A percentile compares a stretch with the other conserved stretches of the same genome.
phyloP scores from a whole-genome alignment of 2,888 invertebrate species.

The Drosophila stalkeri region DNA sequence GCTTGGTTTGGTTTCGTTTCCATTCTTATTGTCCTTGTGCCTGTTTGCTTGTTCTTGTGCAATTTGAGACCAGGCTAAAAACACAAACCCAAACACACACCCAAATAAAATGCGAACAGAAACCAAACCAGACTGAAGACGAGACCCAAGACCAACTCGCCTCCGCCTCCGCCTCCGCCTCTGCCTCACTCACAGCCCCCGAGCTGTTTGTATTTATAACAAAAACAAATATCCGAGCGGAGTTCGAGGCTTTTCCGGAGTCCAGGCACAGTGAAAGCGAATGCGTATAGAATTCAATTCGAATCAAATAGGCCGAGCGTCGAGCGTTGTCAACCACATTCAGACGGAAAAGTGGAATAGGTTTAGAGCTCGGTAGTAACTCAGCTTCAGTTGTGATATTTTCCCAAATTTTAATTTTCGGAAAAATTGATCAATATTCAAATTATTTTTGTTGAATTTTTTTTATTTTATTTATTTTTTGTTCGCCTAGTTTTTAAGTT shows the following conservation, averaged over 20 bases:
- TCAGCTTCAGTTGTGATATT: not conserved
- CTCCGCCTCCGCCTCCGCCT: not conserved
- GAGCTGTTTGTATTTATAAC: conserved; percentile 44
- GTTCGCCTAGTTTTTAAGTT: not conserved
- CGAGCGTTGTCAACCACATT: not conserved
- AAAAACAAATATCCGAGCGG: conserved; percentile 13
- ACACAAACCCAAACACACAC: conserved; percentile 37
- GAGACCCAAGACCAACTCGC: not conserved
- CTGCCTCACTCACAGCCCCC: conserved; percentile 1
- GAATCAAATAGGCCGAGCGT: conserved; percentile 2
- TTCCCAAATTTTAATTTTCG: not conserved
- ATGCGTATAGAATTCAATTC: not conserved
- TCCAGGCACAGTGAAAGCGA: not conserved
- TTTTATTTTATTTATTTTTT: not conserved
- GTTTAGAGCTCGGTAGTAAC: not conserved
- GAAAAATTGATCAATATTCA: not conserved
- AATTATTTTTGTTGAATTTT: not conserved
- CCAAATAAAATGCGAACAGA: conserved; percentile 29
- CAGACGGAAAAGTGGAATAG: not conserved
- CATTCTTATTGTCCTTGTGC: conserved; percentile 40
- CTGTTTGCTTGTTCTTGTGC: conserved; percentile 47
- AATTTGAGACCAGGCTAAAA: conserved; percentile 58
- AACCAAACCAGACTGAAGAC: conserved; percentile 15
- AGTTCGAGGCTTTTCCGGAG: conserved; percentile 4
- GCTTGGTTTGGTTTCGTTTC: conserved; percentile 18